Evolutionary conservation across 2,888 invertebrate genomes (phyloP).

Genomic region (Drosophila mimetica): DNA sequence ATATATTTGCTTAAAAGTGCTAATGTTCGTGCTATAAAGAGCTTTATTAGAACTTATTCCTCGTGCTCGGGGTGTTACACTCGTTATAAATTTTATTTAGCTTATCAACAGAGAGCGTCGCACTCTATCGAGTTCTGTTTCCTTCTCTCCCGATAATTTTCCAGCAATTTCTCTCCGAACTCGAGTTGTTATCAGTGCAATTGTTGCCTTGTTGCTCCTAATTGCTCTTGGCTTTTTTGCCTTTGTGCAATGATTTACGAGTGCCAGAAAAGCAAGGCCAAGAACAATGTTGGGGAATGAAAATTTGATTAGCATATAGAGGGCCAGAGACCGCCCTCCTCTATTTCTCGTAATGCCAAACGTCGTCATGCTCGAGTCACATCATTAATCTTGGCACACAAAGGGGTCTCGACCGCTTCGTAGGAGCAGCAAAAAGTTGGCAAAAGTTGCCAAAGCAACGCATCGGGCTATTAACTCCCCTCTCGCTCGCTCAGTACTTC

Average conservation of each 20-base stretch:
- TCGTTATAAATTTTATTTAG: slow-evolving; percentile 16
- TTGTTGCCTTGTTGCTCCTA: slow-evolving; percentile 41
- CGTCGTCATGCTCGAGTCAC: slow-evolving; percentile 40
- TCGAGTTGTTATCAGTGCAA: slow-evolving; percentile 36
- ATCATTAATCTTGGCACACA: slow-evolving; percentile 47
- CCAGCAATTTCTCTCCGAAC: slow-evolving; percentile 19
- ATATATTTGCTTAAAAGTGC: not conserved
- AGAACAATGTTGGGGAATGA: slow-evolving; percentile 24
- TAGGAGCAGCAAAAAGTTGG: slow-evolving; percentile 34
- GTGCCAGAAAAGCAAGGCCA: slow-evolving; percentile 15
- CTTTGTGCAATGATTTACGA: slow-evolving; percentile 40
- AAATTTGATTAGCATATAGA: slow-evolving; percentile 39
- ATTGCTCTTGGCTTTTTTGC: slow-evolving; percentile 32
- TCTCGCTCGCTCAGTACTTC: not conserved
- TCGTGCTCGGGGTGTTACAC: slow-evolving; percentile 19
- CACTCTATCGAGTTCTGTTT: not conserved
- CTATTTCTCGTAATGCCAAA: not conserved
- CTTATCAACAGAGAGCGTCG: slow-evolving; percentile 23
- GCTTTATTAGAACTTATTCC: slow-evolving; percentile 14
- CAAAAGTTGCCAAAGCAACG: slow-evolving; percentile 53
- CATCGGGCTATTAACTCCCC: slow-evolving; percentile 40
- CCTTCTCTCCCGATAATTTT: slow-evolving; percentile 7
- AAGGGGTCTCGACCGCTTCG: slow-evolving; percentile 31
- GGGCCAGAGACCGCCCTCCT: not conserved
- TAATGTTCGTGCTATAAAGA: slow-evolving; percentile 6